Evolutionary conservation across 92 coral and sea anemone species (phyloP).

Genomic region (Parazoanthus swiftii): DNA sequence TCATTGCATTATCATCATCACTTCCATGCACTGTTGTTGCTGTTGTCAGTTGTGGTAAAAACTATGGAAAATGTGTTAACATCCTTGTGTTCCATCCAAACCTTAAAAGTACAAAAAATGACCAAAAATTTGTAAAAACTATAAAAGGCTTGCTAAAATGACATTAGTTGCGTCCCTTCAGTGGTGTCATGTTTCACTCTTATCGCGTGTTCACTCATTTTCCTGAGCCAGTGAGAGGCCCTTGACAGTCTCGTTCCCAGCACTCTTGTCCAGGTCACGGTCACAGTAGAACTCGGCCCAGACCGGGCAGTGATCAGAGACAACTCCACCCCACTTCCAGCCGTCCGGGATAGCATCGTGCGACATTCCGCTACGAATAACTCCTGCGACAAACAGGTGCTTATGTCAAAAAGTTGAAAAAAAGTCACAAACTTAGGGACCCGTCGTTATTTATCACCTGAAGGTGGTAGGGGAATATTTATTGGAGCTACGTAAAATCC

Average conservation of each 20-base stretch:
- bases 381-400: slow-evolving; percentile 49
- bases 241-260: slow-evolving; percentile 62
- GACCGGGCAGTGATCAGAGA: slow-evolving; percentile 83
- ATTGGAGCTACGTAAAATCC: no score
- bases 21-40: no score
- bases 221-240: slow-evolving; percentile 52
- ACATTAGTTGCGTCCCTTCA: background rate
- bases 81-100: no score
- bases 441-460: background rate
- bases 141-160: background rate
- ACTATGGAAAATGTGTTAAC: no score
- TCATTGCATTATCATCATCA: no score
- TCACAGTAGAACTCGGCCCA: slow-evolving; percentile 90
- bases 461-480: background rate
- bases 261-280: slow-evolving; percentile 64
- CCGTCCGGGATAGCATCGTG: slow-evolving; percentile 75
- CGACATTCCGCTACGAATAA: slow-evolving; percentile 62
- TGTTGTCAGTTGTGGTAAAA: no score
- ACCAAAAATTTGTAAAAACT: no score
- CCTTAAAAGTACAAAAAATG: no score
- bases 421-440: background rate
- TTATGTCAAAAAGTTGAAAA: background rate
- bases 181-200: background rate
- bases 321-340: slow-evolving; percentile 76
- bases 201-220: background rate